Percentiles rank a stretch among this genome's conserved stretches.
Evolutionary conservation across 2,113 vertebrate genomes (phyloP).

Genomic region (Heterocephalus glaber): DNA sequence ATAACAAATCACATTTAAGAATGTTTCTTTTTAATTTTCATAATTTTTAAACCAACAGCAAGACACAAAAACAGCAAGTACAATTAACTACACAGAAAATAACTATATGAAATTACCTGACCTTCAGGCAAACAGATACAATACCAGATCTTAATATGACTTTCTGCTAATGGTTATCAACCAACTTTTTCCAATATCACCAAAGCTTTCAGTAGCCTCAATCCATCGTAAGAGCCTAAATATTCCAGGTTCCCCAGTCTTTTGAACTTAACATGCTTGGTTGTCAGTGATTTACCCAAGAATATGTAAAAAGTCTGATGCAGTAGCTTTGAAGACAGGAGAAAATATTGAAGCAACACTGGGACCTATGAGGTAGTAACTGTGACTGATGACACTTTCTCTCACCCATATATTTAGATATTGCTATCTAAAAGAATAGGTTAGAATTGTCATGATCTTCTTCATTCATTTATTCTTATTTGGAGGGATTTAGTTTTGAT

Average conservation of each 20-base stretch:
- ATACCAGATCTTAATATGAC: neutral
- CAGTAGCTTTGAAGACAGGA: neutral
- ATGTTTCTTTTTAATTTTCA: conserved; percentile 35
- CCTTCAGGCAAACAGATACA: neutral
- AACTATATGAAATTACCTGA: conserved; percentile 18
- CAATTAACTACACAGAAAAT: conserved; percentile 47
- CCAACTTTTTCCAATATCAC: neutral
- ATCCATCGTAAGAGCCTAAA: neutral
- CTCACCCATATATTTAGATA: neutral
- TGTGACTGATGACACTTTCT: neutral
- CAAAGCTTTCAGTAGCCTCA: neutral
- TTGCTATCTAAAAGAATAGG: neutral
- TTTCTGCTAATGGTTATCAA: neutral
- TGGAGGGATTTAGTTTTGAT: neutral
- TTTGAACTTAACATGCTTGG: neutral
- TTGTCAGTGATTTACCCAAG: neutral
- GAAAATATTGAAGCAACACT: neutral
- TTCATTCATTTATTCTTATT: neutral
- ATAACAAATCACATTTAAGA: conserved; percentile 32
- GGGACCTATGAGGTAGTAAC: neutral
- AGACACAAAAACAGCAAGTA: neutral
- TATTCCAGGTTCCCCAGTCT: neutral
- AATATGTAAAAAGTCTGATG: neutral
- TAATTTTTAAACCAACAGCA: conserved; percentile 5
- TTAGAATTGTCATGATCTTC: neutral